Percentiles rank a stretch among this genome's conserved stretches.
Conservation (phyloP, 2,113 vertebrate species). For the Sylvia atricapilla region DNA sequence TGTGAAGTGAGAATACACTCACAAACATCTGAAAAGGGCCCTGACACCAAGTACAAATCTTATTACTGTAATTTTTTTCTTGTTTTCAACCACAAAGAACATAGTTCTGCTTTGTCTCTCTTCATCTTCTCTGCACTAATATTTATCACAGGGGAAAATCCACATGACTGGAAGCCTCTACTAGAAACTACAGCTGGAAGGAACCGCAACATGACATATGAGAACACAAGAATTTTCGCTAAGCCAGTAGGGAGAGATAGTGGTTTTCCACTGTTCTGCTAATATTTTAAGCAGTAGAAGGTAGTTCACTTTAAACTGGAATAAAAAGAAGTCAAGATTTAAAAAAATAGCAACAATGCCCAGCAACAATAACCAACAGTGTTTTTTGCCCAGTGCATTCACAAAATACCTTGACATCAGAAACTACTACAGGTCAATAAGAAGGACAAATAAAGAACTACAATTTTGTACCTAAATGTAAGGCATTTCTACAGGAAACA, state of each 20-base stretch:
- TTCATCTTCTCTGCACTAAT: not conserved
- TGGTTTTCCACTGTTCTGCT: not conserved
- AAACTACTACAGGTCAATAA: not conserved
- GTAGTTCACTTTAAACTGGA: not conserved
- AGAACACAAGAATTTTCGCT: not conserved
- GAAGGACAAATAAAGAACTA: not conserved
- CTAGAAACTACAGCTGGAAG: not conserved
- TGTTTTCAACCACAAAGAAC: not conserved
- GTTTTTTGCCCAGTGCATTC: not conserved
- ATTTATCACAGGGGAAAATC: slow-evolving; percentile 24
- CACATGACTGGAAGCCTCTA: not conserved
- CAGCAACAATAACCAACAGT: not conserved
- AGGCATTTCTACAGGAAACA: not conserved
- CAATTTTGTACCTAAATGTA: not conserved
- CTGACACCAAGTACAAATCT: not conserved
- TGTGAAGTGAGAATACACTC: not conserved
- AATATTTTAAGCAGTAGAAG: not conserved
- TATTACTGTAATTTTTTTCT: not conserved
- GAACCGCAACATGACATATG: not conserved
- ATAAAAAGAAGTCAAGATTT: not conserved
- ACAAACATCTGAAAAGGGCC: not conserved
- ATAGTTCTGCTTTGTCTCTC: slow-evolving; percentile 4
- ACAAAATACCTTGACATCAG: not conserved
- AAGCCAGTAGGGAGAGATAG: not conserved
- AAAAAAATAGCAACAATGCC: not conserved